Evolutionary conservation across 2,113 vertebrate genomes (phyloP).

Genomic region (Haemorhous mexicanus): DNA sequence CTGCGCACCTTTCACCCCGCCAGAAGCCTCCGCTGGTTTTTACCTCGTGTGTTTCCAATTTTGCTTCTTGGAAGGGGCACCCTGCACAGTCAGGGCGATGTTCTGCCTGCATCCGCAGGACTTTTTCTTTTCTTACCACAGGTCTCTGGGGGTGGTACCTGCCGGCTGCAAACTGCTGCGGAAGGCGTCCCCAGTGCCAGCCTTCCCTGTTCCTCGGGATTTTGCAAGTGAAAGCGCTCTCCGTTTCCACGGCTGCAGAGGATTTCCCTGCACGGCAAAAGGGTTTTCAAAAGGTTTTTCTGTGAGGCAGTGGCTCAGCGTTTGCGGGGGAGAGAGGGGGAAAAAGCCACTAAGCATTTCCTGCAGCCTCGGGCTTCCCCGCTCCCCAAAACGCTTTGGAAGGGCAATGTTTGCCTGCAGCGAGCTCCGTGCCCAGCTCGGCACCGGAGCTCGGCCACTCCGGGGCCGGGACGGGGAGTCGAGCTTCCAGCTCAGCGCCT

Average conservation of each 20-base stretch:
- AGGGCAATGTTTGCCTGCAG: neutral
- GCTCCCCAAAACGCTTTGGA: neutral
- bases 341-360: neutral
- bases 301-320: rapidly evolving
- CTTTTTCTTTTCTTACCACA: neutral
- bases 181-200: neutral
- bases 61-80: neutral
- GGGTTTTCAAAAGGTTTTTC: neutral
- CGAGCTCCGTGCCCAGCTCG: neutral
- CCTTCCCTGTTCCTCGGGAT: rapidly evolving
- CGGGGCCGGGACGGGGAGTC: rapidly evolving
- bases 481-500: neutral
- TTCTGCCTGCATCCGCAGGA: neutral
- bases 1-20: neutral
- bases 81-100: rapidly evolving
- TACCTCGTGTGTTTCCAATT: neutral
- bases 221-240: neutral
- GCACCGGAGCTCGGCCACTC: neutral
- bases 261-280: neutral
- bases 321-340: neutral
- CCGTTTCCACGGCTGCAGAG: neutral
- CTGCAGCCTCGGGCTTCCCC: neutral
- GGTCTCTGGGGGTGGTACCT: neutral
- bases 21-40: neutral
- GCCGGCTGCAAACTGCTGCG: neutral